These are phyloP conservation scores for Rhamnusium bicolor DNA, from an alignment of 2,888 invertebrate species.

Conservation along the genomic window DNA sequence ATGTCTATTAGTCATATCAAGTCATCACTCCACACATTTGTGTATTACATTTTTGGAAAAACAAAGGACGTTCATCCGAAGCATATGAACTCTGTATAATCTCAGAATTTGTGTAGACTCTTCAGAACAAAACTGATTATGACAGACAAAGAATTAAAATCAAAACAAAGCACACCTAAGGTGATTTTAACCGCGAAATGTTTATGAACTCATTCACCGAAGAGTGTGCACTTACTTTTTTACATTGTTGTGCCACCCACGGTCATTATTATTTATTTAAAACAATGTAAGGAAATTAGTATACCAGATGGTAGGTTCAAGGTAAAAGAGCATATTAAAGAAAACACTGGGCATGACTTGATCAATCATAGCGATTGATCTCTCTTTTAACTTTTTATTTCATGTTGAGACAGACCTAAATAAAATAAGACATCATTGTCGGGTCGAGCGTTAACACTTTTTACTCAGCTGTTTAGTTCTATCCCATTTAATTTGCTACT, in stretches of 20 bases:
- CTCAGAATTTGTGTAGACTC: not conserved
- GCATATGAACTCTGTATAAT: not conserved
- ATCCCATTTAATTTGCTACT: slow-evolving; percentile 10
- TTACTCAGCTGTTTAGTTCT: slow-evolving; percentile 4
- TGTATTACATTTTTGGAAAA: not conserved
- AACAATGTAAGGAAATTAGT: slow-evolving; percentile 33
- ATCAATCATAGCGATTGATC: slow-evolving; percentile 38
- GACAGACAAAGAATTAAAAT: not conserved
- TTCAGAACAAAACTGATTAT: not conserved
- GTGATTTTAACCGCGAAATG: slow-evolving; percentile 11
- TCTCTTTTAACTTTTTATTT: slow-evolving; percentile 35
- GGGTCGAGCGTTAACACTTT: slow-evolving; percentile 4
- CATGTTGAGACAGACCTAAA: slow-evolving; percentile 17
- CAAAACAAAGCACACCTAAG: slow-evolving; percentile 15
- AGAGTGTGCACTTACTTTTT: slow-evolving; percentile 1
- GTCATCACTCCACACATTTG: too few species aligned
- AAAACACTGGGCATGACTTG: slow-evolving; percentile 37
- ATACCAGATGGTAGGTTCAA: slow-evolving; percentile 32
- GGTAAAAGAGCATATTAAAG: slow-evolving; percentile 31
- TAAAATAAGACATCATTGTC: slow-evolving; percentile 29
- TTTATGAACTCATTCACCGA: slow-evolving; percentile 12
- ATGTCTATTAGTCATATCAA: too few species aligned
- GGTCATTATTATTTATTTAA: slow-evolving; percentile 28
- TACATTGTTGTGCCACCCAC: slow-evolving; percentile 20
- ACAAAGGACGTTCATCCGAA: not conserved